Conservation (phyloP, 2,113 vertebrate species). For the Malurus cyaneus region DNA sequence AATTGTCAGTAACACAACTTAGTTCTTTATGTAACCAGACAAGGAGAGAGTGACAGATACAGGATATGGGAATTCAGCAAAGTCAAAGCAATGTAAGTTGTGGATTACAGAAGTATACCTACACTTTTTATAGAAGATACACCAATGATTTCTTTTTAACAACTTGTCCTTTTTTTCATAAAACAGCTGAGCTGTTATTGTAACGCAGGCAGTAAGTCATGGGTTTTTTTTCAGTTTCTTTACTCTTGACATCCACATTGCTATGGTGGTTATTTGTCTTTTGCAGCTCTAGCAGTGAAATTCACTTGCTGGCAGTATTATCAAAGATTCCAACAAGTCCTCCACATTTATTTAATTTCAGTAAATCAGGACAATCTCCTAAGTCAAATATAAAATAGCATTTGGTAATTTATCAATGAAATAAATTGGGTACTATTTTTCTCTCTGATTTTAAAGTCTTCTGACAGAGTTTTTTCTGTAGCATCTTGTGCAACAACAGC, state of each 20-base stretch:
- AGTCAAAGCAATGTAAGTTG: not conserved
- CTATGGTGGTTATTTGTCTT: not conserved
- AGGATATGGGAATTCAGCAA: not conserved
- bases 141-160: constrained; percentile 27
- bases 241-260: not conserved
- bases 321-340: not conserved
- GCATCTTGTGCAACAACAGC: not conserved
- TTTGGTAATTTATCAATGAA: not conserved
- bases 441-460: not conserved
- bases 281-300: not conserved
- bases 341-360: not conserved
- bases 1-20: not conserved
- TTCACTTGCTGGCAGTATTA: not conserved
- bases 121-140: constrained; percentile 1
- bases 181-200: constrained; percentile 19
- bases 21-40: not conserved
- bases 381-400: not conserved
- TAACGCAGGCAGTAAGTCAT: not conserved
- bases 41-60: not conserved
- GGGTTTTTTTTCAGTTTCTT: not conserved
- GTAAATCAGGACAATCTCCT: not conserved
- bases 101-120: not conserved
- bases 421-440: not conserved
- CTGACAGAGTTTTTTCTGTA: not conserved
- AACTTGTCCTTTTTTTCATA: not conserved